Conservation (phyloP, 2,113 vertebrate species). For the Plecotus auritus region DNA sequence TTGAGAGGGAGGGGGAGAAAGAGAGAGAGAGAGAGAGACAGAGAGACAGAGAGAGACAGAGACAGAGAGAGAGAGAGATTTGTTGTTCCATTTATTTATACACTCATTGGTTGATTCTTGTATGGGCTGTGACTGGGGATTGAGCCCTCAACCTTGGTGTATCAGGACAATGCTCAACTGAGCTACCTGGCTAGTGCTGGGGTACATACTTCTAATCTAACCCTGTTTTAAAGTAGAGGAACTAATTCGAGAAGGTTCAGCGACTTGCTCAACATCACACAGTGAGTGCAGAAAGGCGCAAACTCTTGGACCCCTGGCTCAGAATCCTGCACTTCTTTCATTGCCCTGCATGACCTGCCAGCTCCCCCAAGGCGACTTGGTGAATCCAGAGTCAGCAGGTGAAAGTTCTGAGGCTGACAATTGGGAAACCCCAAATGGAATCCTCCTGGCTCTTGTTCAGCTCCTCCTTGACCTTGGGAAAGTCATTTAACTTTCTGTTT, state of each 20-base stretch:
- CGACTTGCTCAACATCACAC: neutral
- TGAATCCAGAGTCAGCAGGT: neutral
- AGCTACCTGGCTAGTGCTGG: neutral
- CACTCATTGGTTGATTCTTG: neutral
- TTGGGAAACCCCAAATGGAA: neutral
- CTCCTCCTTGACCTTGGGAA: constrained; percentile 64
- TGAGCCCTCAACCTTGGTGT: neutral
- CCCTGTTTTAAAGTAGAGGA: neutral
- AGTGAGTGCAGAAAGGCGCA: neutral
- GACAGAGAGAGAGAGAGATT: neutral
- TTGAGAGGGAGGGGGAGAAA: neutral
- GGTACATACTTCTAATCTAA: neutral
- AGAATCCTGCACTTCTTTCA: neutral
- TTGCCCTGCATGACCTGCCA: neutral
- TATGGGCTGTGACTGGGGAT: neutral
- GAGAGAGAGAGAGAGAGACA: too few species aligned
- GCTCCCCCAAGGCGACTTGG: neutral
- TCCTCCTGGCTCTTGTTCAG: neutral
- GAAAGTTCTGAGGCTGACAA: neutral
- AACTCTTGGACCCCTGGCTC: neutral
- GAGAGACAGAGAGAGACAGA: too few species aligned
- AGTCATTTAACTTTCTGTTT: constrained; percentile 48
- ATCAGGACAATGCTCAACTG: neutral
- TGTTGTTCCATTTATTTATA: neutral
- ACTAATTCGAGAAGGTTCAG: neutral